Evolutionary conservation across 2,888 invertebrate species (phyloP).

Genomic region (Crematogaster levior): DNA sequence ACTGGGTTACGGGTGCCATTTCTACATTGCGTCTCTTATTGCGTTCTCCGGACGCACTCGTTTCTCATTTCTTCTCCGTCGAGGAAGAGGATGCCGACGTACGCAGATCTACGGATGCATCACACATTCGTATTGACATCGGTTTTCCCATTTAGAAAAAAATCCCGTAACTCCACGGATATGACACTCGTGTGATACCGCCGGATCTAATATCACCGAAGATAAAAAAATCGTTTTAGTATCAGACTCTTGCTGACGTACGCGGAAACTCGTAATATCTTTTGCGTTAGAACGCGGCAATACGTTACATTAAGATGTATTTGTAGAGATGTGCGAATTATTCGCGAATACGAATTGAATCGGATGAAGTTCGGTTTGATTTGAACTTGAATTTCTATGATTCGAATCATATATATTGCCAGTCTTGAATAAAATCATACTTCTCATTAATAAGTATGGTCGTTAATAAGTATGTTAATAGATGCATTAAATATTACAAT

Average conservation of each 20-base stretch:
- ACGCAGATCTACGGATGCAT: too few relatives aligned
- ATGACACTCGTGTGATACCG: conserved; percentile 20
- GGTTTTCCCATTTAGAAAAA: not conserved
- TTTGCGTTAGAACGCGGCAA: not conserved
- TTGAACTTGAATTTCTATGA: too few relatives aligned
- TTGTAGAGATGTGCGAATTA: too few relatives aligned
- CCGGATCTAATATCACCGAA: not conserved
- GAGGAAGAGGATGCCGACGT: not conserved
- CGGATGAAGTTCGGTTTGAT: too few relatives aligned
- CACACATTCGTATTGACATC: not conserved
- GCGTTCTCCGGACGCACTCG: not conserved
- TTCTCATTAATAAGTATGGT: too few relatives aligned
- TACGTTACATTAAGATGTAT: not conserved
- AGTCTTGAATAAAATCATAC: too few relatives aligned
- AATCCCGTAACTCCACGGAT: not conserved
- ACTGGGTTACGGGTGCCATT: conserved; percentile 56
- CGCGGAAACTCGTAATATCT: not conserved
- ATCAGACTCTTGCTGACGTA: conserved; percentile 26
- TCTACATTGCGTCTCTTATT: conserved; percentile 33
- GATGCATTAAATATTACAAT: too few relatives aligned
- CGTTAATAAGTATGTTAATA: too few relatives aligned
- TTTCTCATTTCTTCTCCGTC: not conserved
- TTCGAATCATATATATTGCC: too few relatives aligned
- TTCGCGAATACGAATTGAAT: too few relatives aligned
- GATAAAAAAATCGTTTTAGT: conserved; percentile 20